A percentile compares a stretch with the other conserved stretches of the same genome.
These are phyloP conservation scores for Eupeodes corollae DNA, from an alignment of 1,140 invertebrate species.

Conservation along the genomic window DNA sequence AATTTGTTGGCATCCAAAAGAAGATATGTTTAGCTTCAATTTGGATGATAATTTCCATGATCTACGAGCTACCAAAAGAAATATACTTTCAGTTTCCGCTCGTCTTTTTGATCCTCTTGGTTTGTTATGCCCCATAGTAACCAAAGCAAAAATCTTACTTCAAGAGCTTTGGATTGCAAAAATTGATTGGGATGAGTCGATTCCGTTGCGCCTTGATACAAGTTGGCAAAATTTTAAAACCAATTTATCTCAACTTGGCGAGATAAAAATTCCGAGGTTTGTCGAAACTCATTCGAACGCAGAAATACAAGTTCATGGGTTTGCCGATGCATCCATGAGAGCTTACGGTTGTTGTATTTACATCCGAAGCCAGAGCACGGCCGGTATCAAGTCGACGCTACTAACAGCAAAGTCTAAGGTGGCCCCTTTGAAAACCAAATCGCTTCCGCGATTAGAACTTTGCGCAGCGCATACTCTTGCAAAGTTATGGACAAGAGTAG, in stretches of 20 bases:
- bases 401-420: constrained; percentile 17
- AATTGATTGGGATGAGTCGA: constrained; percentile 25
- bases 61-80: constrained; percentile 17
- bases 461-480: constrained; percentile 8
- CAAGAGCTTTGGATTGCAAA: constrained; percentile 29
- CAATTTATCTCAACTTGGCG: background rate
- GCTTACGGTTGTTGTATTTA: background rate
- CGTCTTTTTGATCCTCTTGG: constrained; percentile 26
- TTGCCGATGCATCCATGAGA: background rate
- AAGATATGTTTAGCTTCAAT: constrained; percentile 15
- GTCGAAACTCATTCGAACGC: background rate
- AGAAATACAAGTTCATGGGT: background rate
- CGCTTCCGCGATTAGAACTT: constrained; percentile 21
- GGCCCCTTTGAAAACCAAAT: constrained; percentile 17
- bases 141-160: constrained; percentile 32
- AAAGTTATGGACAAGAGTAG: constrained; percentile 5
- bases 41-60: constrained; percentile 3
- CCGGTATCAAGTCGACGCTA: background rate
- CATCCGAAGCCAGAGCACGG: background rate
- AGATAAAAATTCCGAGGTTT: background rate
- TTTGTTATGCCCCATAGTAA: constrained; percentile 26
- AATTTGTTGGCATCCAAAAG: constrained; percentile 16
- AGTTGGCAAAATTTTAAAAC: constrained; percentile 12
- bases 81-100: constrained; percentile 16
- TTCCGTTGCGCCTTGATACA: constrained; percentile 7